Evolutionary conservation across 2,888 invertebrate species (phyloP).

Genomic region (Exephanes ischioxanthus): DNA sequence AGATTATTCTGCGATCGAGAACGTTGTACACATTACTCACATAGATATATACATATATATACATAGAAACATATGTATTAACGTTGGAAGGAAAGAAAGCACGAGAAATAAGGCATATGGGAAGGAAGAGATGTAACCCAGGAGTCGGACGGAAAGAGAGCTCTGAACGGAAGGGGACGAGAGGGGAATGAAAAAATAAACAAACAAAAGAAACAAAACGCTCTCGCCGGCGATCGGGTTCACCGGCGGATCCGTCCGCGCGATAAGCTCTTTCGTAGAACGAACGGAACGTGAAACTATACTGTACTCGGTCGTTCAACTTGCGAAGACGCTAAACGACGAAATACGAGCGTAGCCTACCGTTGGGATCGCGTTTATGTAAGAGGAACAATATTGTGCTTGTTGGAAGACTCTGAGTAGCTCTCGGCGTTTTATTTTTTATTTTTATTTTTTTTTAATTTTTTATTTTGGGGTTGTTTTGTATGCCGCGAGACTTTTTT

Average conservation of each 20-base stretch:
- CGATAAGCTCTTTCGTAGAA: conserved; percentile 59
- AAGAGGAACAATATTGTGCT: background rate
- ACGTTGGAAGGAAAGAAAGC: background rate
- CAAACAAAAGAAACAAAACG: conserved; percentile 21
- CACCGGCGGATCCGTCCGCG: conserved; percentile 23
- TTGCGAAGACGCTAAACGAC: conserved; percentile 44
- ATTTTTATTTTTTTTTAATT: background rate
- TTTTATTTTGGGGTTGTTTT: background rate
- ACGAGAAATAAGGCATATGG: background rate
- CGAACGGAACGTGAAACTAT: conserved; percentile 56
- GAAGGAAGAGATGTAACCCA: background rate
- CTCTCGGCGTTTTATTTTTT: background rate
- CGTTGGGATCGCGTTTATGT: background rate
- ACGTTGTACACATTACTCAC: conserved; percentile 51
- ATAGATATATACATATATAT: conserved; percentile 6
- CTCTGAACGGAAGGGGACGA: background rate
- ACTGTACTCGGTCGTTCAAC: conserved; percentile 62
- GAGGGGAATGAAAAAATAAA: conserved; percentile 6
- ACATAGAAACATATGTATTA: background rate
- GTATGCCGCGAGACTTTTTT: background rate
- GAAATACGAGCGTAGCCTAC: background rate
- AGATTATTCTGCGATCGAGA: conserved; percentile 86
- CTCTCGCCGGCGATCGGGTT: conserved; percentile 8
- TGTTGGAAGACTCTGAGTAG: too few species aligned
- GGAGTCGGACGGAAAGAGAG: background rate